Percentiles rank a stretch among this genome's conserved stretches.
Conservation (phyloP, 2,113 vertebrate species). For the Plecotus auritus region DNA sequence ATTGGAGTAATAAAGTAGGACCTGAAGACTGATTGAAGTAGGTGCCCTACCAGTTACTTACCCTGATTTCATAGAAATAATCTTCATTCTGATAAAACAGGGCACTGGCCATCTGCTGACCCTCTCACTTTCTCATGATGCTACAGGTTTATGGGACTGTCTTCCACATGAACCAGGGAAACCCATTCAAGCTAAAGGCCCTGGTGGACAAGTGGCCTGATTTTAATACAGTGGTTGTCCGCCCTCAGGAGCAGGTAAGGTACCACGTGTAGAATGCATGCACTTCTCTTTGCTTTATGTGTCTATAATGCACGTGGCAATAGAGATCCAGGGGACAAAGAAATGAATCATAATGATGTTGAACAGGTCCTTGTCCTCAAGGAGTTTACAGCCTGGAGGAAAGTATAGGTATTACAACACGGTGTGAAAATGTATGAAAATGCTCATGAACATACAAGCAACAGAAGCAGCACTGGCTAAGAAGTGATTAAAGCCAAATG, state of each 20-base stretch:
- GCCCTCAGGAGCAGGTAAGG: slow-evolving; percentile 58
- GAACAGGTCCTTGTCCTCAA: neutral
- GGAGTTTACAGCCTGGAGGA: neutral
- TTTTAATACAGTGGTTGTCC: slow-evolving; percentile 60
- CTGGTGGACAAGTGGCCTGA: slow-evolving; percentile 70
- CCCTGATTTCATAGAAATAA: neutral
- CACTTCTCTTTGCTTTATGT: neutral
- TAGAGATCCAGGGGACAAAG: neutral
- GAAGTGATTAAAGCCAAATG: neutral
- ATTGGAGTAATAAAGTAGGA: neutral
- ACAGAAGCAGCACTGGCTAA: neutral
- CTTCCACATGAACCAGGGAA: slow-evolving; percentile 58
- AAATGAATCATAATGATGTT: neutral
- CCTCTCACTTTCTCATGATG: neutral
- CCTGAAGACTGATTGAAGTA: neutral
- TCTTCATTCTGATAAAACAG: neutral
- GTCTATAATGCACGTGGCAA: too few species aligned
- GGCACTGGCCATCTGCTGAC: neutral
- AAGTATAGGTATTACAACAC: neutral
- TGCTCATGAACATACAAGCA: neutral
- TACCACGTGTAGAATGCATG: neutral
- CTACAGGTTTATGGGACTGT: slow-evolving; percentile 60
- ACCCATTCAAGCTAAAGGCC: slow-evolving; percentile 59
- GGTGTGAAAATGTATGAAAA: neutral
- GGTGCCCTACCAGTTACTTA: neutral